A percentile compares a stretch with the other conserved stretches of the same genome.
These are phyloP conservation scores for Nesospiza acunhae DNA, from an alignment of 2,113 vertebrate species.

Conservation along the genomic window DNA sequence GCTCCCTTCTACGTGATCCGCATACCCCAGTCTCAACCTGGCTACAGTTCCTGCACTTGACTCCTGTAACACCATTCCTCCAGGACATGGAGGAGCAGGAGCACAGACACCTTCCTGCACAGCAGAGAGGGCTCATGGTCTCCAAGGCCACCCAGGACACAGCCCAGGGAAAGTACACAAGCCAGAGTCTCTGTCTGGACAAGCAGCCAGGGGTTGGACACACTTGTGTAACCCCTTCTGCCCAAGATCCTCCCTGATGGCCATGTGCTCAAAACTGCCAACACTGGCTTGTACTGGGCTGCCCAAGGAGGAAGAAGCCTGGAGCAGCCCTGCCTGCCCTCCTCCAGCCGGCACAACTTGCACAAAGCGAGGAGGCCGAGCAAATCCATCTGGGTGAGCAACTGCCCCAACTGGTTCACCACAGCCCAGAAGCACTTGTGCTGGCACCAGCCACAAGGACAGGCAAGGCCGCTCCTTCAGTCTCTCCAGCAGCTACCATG, in stretches of 20 bases:
- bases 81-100: background rate
- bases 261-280: background rate
- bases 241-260: background rate
- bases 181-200: background rate
- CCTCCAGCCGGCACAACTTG: background rate
- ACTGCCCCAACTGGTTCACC: background rate
- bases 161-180: background rate
- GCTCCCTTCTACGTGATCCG: background rate
- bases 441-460: background rate
- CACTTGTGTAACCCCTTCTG: background rate
- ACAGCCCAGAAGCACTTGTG: background rate
- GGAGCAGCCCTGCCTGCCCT: background rate
- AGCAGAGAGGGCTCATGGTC: background rate
- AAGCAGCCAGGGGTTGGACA: rapidly evolving
- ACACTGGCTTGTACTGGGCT: background rate
- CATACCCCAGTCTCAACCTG: background rate
- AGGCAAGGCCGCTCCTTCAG: background rate
- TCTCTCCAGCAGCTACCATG: background rate
- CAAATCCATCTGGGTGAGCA: background rate
- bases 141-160: background rate
- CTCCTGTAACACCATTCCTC: background rate
- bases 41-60: background rate
- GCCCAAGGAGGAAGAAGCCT: background rate
- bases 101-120: background rate
- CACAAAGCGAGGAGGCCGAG: rapidly evolving